phyloP scores from a whole-genome alignment of 2,888 invertebrate species.

The Macaria liturata region DNA sequence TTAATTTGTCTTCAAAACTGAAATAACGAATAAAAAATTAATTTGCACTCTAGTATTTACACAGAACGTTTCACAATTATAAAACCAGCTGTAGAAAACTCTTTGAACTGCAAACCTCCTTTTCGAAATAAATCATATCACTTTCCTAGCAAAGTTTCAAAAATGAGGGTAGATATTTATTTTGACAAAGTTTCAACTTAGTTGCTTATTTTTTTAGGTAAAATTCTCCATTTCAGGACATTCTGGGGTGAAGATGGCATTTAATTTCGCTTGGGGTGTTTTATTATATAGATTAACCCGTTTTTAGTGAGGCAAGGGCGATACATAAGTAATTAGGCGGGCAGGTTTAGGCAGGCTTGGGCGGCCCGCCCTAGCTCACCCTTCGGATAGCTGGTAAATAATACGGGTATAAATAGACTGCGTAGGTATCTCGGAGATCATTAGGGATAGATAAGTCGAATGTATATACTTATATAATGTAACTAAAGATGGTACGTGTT shows the following conservation, averaged over 20 bases:
- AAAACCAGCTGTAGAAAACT: conserved; percentile 40
- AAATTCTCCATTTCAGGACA: conserved; percentile 27
- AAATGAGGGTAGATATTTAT: background rate
- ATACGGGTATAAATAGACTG: no score
- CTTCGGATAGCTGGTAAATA: background rate
- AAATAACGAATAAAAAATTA: conserved; percentile 52
- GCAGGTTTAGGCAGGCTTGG: conserved; percentile 35
- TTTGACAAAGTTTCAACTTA: conserved; percentile 3
- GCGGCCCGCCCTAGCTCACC: conserved; percentile 38
- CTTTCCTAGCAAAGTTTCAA: no score
- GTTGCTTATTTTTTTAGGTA: conserved; percentile 5
- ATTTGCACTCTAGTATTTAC: conserved; percentile 65
- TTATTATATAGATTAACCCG: conserved; percentile 74
- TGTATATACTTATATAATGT: no score
- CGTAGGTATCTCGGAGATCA: no score
- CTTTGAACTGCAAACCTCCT: no score
- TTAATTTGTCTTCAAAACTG: conserved; percentile 33
- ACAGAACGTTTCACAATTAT: conserved; percentile 57
- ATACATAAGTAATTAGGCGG: conserved; percentile 66
- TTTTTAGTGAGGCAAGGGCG: conserved; percentile 59
- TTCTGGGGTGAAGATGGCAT: conserved; percentile 49
- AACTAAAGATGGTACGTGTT: no score
- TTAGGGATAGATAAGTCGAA: no score
- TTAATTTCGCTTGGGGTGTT: conserved; percentile 60
- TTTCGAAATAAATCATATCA: no score